Base-by-base conservation (phyloP, 2,797 vertebrate species). In the Poecilia gillii region DNA sequence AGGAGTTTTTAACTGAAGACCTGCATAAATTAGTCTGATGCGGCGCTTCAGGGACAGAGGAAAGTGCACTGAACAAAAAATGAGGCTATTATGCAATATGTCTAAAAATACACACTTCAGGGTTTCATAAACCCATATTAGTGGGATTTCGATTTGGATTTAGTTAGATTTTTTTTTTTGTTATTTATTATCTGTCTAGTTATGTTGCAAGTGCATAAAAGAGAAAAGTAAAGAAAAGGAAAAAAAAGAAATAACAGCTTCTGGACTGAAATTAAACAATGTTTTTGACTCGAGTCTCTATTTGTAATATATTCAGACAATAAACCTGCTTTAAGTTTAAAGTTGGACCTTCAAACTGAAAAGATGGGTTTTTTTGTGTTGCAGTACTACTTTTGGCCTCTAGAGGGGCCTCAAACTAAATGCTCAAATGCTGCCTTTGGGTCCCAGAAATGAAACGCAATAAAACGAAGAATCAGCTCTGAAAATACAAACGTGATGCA, bases 341-440 rank as follows among this genome's bases (percentile, higher is more conserved):
- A 75, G 43, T 74, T 51, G 47, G 47, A 80, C 4, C 16, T 33
- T 83, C 31, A 53, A 43, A 18, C 59, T 45, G 14, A 6, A 59
- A 41, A 41, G 7, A 53, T 76, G 45, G 28, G 25, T 20, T 31
- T 33, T 14, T 79, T 25, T 25, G 73, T 71, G 84, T 79, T 84
- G 79, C 66, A 84, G 77, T 90, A 74, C 73, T 57, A 75, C 41
- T 66, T 81, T 20, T 73, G 55, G 84, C 88, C 91, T 86, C 77
- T 72, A 92, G 89, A 91, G 84, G 87, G 85, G 73, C 76, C 73
- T 84, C 74, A 80, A 84, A 79, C 73, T 72, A 81, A 89, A 79
- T 45, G 28, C 73, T 80, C 59, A 62, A 20, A 41, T 46, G 51
- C 39, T 31, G 73, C 20, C 5, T 51, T 43, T 70, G 39, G 66